phyloP scores from a whole-genome alignment of 2,797 vertebrate species.

The Rhynchonycteris naso region DNA sequence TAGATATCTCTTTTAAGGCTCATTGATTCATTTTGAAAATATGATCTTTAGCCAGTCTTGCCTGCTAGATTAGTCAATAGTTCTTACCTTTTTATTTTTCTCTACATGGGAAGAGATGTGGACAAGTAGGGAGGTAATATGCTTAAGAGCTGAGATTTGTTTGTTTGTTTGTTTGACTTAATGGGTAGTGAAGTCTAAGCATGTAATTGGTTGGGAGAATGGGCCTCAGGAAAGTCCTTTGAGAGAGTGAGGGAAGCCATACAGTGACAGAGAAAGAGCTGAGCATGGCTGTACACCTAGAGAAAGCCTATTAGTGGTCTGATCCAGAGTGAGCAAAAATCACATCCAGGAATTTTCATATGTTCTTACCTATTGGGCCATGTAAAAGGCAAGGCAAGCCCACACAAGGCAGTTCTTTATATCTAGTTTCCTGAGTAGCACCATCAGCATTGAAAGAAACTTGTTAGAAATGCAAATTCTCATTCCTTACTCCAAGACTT shows the following conservation, averaged over 20 bases:
- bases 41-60: neutral
- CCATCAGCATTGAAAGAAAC: rapidly evolving
- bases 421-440: neutral
- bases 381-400: neutral
- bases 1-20: neutral
- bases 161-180: neutral
- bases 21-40: neutral
- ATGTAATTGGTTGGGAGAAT: neutral
- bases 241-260: neutral
- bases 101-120: too few species aligned
- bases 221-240: neutral
- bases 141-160: neutral
- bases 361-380: neutral
- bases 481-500: neutral
- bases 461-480: neutral
- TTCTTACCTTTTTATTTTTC: neutral
- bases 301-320: neutral
- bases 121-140: neutral
- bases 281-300: neutral
- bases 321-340: neutral
- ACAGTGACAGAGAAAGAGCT: neutral
- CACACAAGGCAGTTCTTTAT: neutral
- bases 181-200: neutral
- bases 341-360: neutral
- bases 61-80: neutral